These are phyloP conservation scores for Campoletis sonorensis DNA, from an alignment of 1,140 invertebrate genomes.

Conservation along the genomic window DNA sequence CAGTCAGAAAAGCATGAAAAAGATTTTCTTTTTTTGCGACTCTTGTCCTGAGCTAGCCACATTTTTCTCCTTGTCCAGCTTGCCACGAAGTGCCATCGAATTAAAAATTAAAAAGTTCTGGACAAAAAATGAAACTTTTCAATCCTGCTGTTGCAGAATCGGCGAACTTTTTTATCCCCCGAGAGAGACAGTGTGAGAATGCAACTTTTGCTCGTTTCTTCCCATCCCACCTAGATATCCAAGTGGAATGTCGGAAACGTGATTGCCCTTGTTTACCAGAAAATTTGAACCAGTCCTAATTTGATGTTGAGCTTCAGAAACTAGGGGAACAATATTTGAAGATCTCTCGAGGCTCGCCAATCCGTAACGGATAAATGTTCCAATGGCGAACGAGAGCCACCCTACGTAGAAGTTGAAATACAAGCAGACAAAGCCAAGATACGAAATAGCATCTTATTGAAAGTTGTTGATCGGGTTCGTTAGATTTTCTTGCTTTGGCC, in stretches of 20 bases:
- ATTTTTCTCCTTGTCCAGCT: background rate
- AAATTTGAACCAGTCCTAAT: background rate
- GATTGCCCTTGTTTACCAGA: background rate
- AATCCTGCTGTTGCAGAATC: background rate
- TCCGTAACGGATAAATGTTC: background rate
- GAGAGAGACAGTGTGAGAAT: background rate
- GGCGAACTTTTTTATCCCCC: background rate
- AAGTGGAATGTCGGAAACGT: background rate
- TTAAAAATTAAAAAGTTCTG: constrained; percentile 27
- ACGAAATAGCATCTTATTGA: no score
- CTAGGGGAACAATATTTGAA: background rate
- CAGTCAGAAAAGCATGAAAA: background rate
- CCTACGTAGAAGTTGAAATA: background rate
- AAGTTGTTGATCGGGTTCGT: no score
- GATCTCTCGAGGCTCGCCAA: background rate
- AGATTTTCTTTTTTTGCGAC: background rate
- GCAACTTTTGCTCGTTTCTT: background rate
- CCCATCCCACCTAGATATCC: background rate
- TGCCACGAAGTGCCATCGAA: background rate
- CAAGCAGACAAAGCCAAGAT: background rate
- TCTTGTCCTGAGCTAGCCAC: background rate
- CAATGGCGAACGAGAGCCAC: background rate
- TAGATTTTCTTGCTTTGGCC: background rate
- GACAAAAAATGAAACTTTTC: constrained; percentile 26
- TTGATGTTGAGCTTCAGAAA: background rate